These are phyloP conservation scores for Tetranychus urticae DNA, from an alignment of 1,140 invertebrate species.

Conservation along the genomic window DNA sequence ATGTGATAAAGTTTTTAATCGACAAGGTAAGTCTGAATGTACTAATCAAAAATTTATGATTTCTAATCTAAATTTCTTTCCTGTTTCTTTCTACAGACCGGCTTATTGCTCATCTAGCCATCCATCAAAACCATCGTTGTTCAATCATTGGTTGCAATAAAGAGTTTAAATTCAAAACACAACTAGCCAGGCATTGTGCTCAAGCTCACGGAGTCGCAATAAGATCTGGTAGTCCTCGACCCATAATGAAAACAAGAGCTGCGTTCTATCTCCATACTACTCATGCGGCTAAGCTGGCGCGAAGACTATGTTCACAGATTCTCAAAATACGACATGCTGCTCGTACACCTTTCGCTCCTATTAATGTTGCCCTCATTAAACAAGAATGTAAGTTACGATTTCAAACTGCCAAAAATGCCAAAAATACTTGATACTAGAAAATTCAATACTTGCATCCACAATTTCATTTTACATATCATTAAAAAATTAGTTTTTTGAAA, in stretches of 20 bases:
- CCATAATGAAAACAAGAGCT: constrained; percentile 92
- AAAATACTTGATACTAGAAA: too few species aligned
- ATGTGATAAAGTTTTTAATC: constrained; percentile 14
- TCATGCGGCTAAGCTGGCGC: constrained; percentile 57
- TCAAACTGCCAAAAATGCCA: too few species aligned
- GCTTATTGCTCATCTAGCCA: constrained; percentile 24
- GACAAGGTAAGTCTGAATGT: constrained; percentile 17
- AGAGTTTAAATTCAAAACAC: constrained; percentile 78
- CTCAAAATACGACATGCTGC: constrained; percentile 60
- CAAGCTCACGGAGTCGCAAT: constrained; percentile 53
- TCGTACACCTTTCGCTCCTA: constrained; percentile 56
- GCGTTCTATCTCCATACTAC: constrained; percentile 79
- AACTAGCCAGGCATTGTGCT: constrained; percentile 70
- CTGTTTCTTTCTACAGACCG: constrained; percentile 18
- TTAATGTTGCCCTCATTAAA: constrained; percentile 59
- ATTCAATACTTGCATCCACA: too few species aligned
- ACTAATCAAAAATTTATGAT: background rate
- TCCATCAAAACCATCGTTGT: constrained; percentile 60
- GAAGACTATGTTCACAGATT: constrained; percentile 50
- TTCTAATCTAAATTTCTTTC: background rate
- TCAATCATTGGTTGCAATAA: constrained; percentile 68
- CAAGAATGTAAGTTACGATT: constrained; percentile 39
- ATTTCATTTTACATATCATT: too few species aligned
- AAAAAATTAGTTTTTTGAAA: background rate
- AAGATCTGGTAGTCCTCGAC: constrained; percentile 46